These are phyloP conservation scores for Pelochelys cantorii DNA, from an alignment of 2,797 vertebrate genomes.

Conservation along the genomic window DNA sequence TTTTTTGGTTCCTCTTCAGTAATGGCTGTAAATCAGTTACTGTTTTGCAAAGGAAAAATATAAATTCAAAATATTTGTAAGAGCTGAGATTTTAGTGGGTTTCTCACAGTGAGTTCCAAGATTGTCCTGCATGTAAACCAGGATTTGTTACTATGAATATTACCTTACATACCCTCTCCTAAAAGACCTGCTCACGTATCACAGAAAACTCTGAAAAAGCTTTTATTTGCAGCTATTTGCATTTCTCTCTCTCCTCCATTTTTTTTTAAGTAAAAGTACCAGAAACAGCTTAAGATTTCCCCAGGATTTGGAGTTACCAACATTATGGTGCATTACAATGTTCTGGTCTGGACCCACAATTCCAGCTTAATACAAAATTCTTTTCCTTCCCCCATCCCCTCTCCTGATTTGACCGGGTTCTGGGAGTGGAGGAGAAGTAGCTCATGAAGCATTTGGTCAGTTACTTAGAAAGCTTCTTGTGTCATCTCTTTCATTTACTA, in stretches of 20 bases:
- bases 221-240: background rate
- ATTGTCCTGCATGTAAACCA: background rate
- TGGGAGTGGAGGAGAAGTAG: background rate
- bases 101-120: background rate
- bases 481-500: background rate
- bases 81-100: background rate
- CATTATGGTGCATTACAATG: background rate
- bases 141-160: background rate
- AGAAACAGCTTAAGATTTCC: background rate
- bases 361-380: background rate
- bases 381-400: fast-evolving
- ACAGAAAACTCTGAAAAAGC: background rate
- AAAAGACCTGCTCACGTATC: background rate
- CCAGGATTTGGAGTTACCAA: background rate
- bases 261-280: background rate
- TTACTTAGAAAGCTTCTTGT: background rate
- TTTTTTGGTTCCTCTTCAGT: background rate
- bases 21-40: background rate
- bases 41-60: background rate
- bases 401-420: background rate
- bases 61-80: background rate
- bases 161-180: background rate
- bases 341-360: background rate
- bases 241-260: background rate
- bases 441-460: background rate